phyloP scores from a whole-genome alignment of 35 echinoderm and acorn worm species.

The Hemicentrotus pulcherrimus region DNA sequence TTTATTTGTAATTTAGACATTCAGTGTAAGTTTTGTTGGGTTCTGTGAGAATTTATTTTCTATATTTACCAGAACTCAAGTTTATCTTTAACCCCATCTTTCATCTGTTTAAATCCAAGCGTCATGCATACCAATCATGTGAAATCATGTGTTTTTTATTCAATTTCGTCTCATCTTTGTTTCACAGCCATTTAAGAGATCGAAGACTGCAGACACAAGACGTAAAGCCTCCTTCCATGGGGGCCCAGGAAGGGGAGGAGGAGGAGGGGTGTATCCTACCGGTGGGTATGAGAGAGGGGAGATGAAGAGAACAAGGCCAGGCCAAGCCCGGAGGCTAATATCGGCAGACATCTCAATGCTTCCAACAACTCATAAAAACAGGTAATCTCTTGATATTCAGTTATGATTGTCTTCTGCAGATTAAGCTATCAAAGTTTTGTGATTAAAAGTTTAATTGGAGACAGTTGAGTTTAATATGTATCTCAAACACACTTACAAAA shows the following conservation, averaged over 20 bases:
- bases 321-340: conserved; percentile 31
- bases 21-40: too few species aligned
- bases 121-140: not conserved
- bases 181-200: conserved; percentile 43
- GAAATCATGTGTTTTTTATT: not conserved
- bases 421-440: too few species aligned
- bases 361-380: conserved; percentile 5
- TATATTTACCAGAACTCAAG: too few species aligned
- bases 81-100: too few species aligned
- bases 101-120: too few species aligned
- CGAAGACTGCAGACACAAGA: conserved; percentile 12
- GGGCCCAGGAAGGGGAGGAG: not conserved
- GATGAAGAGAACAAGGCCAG: conserved; percentile 19
- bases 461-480: too few species aligned
- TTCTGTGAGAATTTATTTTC: too few species aligned
- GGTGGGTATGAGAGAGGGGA: not conserved
- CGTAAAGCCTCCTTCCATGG: not conserved
- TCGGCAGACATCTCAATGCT: conserved; percentile 50
- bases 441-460: too few species aligned
- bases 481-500: too few species aligned
- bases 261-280: not conserved
- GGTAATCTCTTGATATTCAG: conserved; percentile 1
- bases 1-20: too few species aligned
- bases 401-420: not conserved
- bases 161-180: not conserved